Percentiles rank a stretch among this genome's conserved stretches.
Conservation (phyloP, 2,113 vertebrate genomes). For the Lepisosteus osseus region DNA sequence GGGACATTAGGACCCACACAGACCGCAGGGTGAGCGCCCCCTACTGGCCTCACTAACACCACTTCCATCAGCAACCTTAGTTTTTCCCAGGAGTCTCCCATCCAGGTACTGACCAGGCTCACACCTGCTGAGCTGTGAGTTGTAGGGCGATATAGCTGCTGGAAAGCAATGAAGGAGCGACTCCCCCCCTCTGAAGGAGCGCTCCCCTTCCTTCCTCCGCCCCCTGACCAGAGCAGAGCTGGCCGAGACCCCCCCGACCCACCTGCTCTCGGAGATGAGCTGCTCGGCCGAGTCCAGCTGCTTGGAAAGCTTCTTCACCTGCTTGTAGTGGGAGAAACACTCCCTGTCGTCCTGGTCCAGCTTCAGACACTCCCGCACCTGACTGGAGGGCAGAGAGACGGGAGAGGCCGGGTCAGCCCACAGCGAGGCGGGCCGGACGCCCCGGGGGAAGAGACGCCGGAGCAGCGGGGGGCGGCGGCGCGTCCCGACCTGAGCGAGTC, state of each 20-base stretch:
- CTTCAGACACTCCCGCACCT: constrained; percentile 75
- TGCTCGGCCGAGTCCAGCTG: constrained; percentile 74
- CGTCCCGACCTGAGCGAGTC: constrained; percentile 66
- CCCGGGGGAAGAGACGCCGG: neutral
- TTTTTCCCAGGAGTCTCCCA: too few species aligned
- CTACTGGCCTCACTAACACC: too few species aligned
- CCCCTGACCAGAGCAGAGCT: too few species aligned
- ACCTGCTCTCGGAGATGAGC: constrained; percentile 65
- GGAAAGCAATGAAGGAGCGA: too few species aligned
- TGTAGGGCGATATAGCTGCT: too few species aligned
- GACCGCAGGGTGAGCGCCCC: too few species aligned
- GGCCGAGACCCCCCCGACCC: neutral
- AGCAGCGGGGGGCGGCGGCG: neutral
- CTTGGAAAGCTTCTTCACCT: constrained; percentile 76
- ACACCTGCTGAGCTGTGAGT: too few species aligned
- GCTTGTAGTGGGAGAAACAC: constrained; percentile 77
- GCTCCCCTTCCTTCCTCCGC: neutral
- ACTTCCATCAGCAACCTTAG: too few species aligned
- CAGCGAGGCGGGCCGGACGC: too few species aligned
- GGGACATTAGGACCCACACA: too few species aligned
- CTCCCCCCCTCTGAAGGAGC: too few species aligned
- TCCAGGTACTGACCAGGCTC: too few species aligned
- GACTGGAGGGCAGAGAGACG: constrained; percentile 44
- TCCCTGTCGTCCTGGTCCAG: constrained; percentile 79
- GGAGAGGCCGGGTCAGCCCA: neutral